Evolutionary conservation across 2,113 vertebrate species (phyloP), one percentile per base, ranked within the genome.

Genomic region (Erpornis zantholeuca): DNA sequence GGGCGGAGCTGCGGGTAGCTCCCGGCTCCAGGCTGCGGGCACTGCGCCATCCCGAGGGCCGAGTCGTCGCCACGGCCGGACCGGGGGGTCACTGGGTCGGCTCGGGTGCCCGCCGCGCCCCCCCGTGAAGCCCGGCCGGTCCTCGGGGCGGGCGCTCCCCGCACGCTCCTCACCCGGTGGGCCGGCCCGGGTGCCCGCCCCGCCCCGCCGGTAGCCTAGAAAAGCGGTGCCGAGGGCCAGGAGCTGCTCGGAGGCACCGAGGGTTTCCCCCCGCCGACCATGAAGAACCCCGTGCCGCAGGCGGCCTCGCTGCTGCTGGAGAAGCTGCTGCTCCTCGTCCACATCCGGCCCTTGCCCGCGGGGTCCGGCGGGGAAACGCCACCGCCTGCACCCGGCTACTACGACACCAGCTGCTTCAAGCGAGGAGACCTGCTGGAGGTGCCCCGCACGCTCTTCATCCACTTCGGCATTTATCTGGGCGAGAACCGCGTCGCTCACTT

Each of bases 381-480:
- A 17, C 10, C 77, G 38, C 25, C 92, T 11, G 45, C 86, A 20
- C 88, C 72, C 19, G 36, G 87, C 13, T 97, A 96, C 45, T 97
- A 98, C 50, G 98, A 99, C 7, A 75, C 92, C 50, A 98, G 95
- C 28, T 97, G 97, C 35, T 97, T 99, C 45, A 97, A 97, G 44
- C 97, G 99, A 33, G 99, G 99, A 3, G 99, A 99, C 90, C 96
- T 99, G 66, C 97, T 99, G 90, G 99, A 99, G 94, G 99, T 99
- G 76, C 98, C 98, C 36, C 98, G 99, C 61, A 98, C 98, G 6
- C 96, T 99, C 25, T 98, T 99, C 93, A 98, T 98, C 53, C 99
- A 99, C 96, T 99, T 98, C 70, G 99, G 99, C 84, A 99, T 99
- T 85, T 99, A 99, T 86, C 95, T 99, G 92, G 99, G 99, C 1